These are phyloP conservation scores for Masnerella sp. DNA, from an alignment of 2,888 invertebrate species.

Conservation along the genomic window DNA sequence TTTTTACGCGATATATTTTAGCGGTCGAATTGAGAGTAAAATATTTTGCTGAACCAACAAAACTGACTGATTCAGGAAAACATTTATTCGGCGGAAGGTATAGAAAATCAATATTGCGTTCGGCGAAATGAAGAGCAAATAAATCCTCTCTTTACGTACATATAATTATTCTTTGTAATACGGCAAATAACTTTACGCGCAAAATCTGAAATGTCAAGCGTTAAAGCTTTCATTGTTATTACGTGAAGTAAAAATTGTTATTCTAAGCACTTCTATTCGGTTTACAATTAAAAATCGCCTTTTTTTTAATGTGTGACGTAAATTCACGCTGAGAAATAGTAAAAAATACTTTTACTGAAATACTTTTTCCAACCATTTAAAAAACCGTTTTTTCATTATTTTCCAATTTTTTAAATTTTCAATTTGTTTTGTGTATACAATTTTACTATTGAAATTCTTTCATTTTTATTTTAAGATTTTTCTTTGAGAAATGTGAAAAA, in stretches of 20 bases:
- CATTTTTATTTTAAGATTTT: slow-evolving; percentile 12
- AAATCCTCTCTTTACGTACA: slow-evolving; percentile 47
- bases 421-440: no score
- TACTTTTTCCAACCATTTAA: no score
- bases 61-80: slow-evolving; percentile 51
- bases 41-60: slow-evolving; percentile 56
- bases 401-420: no score
- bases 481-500: slow-evolving; percentile 14
- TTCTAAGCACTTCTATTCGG: no score
- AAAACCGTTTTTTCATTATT: no score
- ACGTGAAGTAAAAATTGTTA: slow-evolving; percentile 1
- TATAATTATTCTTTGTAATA: slow-evolving; percentile 43
- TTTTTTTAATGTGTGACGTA: background rate
- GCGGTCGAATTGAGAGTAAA: slow-evolving; percentile 33
- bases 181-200: slow-evolving; percentile 27
- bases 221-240: slow-evolving; percentile 3
- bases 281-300: no score
- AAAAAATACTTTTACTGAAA: background rate
- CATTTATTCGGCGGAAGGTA: slow-evolving; percentile 40
- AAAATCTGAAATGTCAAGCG: slow-evolving; percentile 20
- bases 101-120: slow-evolving; percentile 54
- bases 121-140: slow-evolving; percentile 56
- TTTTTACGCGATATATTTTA: slow-evolving; percentile 19
- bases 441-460: no score
- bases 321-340: background rate